phyloP scores from a whole-genome alignment of 2,797 vertebrate genomes.

The Coranthus polyacanthus region DNA sequence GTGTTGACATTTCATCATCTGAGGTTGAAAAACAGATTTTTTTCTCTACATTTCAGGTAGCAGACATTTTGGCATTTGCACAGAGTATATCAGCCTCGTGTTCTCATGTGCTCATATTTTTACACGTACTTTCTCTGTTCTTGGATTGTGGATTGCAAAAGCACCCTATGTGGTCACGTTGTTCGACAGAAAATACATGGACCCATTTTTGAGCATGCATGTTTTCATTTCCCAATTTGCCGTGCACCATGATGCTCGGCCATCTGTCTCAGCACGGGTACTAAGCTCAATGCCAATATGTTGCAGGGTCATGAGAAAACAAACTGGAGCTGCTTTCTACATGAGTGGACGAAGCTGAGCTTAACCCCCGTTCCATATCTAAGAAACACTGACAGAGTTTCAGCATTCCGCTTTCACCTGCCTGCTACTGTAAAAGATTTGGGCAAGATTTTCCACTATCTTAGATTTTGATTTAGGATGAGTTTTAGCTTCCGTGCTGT shows the following conservation, averaged over 20 bases:
- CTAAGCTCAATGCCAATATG: conserved; percentile 82
- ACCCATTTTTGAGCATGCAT: conserved; percentile 67
- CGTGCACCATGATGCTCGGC: conserved; percentile 86
- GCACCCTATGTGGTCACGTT: conserved; percentile 45
- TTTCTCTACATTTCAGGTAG: conserved; percentile 13
- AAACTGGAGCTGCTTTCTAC: conserved; percentile 73
- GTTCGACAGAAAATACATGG: conserved; percentile 57
- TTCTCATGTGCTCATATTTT: conserved; percentile 19
- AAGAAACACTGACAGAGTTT: conserved; percentile 2
- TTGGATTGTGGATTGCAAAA: conserved; percentile 27
- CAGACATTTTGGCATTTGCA: conserved; percentile 50
- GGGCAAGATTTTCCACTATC: conserved; percentile 8
- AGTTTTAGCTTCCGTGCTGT: conserved; percentile 52
- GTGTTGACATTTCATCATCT: conserved; percentile 48
- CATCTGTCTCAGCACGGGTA: conserved; percentile 85
- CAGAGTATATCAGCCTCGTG: conserved; percentile 24
- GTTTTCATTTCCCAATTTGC: conserved; percentile 82
- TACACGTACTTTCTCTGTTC: conserved; percentile 4
- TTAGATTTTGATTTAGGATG: conserved; percentile 31
- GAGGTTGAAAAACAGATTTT: conserved; percentile 10
- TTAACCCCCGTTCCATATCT: conserved; percentile 25
- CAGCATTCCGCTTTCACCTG: conserved; percentile 27
- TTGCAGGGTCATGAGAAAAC: conserved; percentile 85
- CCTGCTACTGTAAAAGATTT: not conserved
- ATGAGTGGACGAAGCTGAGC: conserved; percentile 53